phyloP scores from a whole-genome alignment of 1,140 invertebrate genomes.

The Pseudomyrmex gracilis region DNA sequence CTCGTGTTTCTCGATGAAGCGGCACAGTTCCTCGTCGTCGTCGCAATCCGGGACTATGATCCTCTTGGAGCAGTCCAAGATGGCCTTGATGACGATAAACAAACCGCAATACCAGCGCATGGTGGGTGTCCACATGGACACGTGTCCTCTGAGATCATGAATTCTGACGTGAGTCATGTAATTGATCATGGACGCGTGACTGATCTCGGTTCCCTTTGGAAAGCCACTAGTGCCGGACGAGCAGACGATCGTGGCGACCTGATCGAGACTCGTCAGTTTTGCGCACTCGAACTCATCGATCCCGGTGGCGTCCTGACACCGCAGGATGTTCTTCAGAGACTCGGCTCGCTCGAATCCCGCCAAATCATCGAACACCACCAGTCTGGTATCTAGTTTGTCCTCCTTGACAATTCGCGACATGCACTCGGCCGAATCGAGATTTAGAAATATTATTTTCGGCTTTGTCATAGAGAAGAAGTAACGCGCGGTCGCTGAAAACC shows the following conservation, averaged over 20 bases:
- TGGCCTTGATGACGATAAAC: conserved; percentile 44
- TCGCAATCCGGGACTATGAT: conserved; percentile 25
- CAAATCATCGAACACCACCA: conserved; percentile 77
- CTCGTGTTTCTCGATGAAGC: conserved; percentile 42
- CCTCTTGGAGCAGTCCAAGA: conserved; percentile 38
- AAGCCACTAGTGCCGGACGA: conserved; percentile 79
- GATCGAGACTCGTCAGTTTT: conserved; percentile 63
- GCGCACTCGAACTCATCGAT: conserved; percentile 41
- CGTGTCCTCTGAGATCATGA: conserved; percentile 34
- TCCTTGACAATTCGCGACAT: conserved; percentile 70
- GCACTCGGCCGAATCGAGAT: conserved; percentile 61
- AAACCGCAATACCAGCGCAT: conserved; percentile 49
- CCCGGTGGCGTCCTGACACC: conserved; percentile 32
- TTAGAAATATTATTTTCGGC: conserved; percentile 81
- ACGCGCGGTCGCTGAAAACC: conserved; percentile 72
- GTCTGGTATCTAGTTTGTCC: conserved; percentile 61
- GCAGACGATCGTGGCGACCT: conserved; percentile 77
- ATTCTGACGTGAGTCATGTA: conserved; percentile 51
- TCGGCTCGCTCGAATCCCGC: conserved; percentile 26
- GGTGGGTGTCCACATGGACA: conserved; percentile 45
- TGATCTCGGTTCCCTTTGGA: conserved; percentile 74
- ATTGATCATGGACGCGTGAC: conserved; percentile 50
- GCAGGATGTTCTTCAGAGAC: conserved; percentile 67
- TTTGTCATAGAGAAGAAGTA: conserved; percentile 78
- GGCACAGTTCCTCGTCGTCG: conserved; percentile 7